These are phyloP conservation scores for Altica lythri DNA, from an alignment of 2,888 invertebrate genomes.

Conservation along the genomic window DNA sequence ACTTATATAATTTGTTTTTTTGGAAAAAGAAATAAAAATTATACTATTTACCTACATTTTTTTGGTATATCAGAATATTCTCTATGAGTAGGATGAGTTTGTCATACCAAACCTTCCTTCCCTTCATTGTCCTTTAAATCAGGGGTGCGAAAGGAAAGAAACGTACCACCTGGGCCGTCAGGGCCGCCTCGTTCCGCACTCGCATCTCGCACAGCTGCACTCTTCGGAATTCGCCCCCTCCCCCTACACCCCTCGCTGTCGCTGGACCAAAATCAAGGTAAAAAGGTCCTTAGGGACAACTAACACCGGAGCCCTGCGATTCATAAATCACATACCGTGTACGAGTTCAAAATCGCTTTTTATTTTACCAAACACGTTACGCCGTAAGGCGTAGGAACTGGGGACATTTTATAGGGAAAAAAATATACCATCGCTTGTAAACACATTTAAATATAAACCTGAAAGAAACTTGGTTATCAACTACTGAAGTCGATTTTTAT, in stretches of 20 bases:
- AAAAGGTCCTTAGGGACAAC: slow-evolving; percentile 47
- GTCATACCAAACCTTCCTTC: slow-evolving; percentile 19
- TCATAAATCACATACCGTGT: slow-evolving; percentile 48
- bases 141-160: slow-evolving; percentile 22
- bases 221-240: background rate
- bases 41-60: too few species aligned
- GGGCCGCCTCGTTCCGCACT: slow-evolving; percentile 53
- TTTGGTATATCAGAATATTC: too few species aligned
- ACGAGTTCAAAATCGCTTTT: slow-evolving; percentile 42
- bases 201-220: slow-evolving; percentile 57
- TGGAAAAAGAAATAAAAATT: too few species aligned
- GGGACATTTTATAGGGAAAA: background rate
- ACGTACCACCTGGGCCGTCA: slow-evolving; percentile 36
- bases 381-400: slow-evolving; percentile 1
- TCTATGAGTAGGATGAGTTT: too few species aligned
- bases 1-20: too few species aligned
- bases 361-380: slow-evolving; percentile 46
- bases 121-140: slow-evolving; percentile 17
- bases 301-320: slow-evolving; percentile 27
- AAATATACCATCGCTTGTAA: too few species aligned
- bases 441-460: too few species aligned
- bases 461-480: too few species aligned
- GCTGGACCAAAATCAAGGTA: slow-evolving; percentile 49
- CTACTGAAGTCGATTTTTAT: too few species aligned
- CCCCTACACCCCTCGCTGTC: slow-evolving; percentile 37